Percentiles rank a stretch among this genome's conserved stretches.
phyloP scores from a whole-genome alignment of 2,113 vertebrate genomes.

The Crocuta crocuta region DNA sequence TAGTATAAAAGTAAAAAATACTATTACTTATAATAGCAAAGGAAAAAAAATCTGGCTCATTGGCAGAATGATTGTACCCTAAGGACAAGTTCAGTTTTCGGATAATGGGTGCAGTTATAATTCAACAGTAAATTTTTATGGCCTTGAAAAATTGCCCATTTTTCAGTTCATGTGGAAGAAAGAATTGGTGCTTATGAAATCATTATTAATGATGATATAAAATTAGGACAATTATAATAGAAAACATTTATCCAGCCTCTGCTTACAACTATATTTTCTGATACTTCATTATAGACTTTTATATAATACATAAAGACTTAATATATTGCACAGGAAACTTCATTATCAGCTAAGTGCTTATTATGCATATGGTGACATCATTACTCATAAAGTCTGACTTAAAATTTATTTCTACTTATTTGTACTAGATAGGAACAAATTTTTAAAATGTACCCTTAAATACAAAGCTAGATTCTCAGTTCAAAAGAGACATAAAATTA shows the following conservation, averaged over 20 bases:
- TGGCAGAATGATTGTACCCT: slow-evolving; percentile 14
- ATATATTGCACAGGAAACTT: slow-evolving; percentile 63
- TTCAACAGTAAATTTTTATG: slow-evolving; percentile 70
- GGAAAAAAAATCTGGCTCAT: not conserved
- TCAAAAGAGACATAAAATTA: not conserved
- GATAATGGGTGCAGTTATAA: slow-evolving; percentile 66
- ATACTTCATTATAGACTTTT: slow-evolving; percentile 62
- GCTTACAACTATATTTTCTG: slow-evolving; percentile 62
- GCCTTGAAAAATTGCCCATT: slow-evolving; percentile 72
- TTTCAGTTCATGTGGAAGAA: slow-evolving; percentile 62
- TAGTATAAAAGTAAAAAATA: not conserved
- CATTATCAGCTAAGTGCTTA: slow-evolving; percentile 68
- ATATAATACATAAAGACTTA: slow-evolving; percentile 57
- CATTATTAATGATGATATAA: slow-evolving; percentile 72
- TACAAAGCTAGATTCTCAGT: not conserved
- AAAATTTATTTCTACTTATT: slow-evolving; percentile 46
- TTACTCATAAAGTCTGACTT: slow-evolving; percentile 60
- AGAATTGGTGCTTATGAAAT: slow-evolving; percentile 61
- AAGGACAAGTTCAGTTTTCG: slow-evolving; percentile 68
- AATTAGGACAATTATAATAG: slow-evolving; percentile 67
- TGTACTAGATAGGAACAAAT: not conserved
- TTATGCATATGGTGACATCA: slow-evolving; percentile 56
- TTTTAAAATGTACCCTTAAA: not conserved
- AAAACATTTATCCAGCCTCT: slow-evolving; percentile 66
- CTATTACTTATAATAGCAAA: slow-evolving; percentile 42